Conservation (phyloP, 2,113 vertebrate genomes). For the Gopherus flavomarginatus region DNA sequence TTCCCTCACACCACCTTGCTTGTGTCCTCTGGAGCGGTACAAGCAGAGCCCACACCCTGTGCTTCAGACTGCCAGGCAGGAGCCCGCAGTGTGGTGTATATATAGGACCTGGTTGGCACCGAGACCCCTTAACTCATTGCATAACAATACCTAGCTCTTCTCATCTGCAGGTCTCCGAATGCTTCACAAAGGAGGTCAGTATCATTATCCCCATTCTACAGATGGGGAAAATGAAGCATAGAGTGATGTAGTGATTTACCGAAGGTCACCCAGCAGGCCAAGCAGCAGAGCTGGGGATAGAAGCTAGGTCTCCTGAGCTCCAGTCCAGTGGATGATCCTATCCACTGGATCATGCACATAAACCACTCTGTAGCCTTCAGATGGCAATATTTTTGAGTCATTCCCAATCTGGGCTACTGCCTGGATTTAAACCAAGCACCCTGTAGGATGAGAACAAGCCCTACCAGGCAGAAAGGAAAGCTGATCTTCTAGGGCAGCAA, state of each 20-base stretch:
- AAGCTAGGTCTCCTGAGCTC: neutral
- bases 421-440: conserved; percentile 62
- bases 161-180: neutral
- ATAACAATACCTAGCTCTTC: neutral
- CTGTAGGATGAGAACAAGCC: conserved; percentile 61
- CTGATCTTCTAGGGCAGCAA: conserved; percentile 43
- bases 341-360: neutral
- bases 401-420: conserved; percentile 56
- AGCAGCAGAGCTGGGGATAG: neutral
- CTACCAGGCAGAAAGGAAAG: neutral
- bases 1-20: neutral
- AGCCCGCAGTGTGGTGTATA: neutral
- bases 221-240: neutral
- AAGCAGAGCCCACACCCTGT: neutral
- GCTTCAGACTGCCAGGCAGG: neutral
- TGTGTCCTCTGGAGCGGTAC: neutral
- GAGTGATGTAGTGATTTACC: neutral
- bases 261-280: neutral
- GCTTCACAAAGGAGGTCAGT: neutral
- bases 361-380: conserved; percentile 62
- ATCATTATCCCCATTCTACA: neutral
- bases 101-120: neutral
- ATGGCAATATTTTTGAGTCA: conserved; percentile 57
- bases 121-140: neutral
- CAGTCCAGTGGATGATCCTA: neutral